Evolutionary conservation across 2,113 vertebrate genomes (phyloP).

Genomic region (Plestiodon gilberti): DNA sequence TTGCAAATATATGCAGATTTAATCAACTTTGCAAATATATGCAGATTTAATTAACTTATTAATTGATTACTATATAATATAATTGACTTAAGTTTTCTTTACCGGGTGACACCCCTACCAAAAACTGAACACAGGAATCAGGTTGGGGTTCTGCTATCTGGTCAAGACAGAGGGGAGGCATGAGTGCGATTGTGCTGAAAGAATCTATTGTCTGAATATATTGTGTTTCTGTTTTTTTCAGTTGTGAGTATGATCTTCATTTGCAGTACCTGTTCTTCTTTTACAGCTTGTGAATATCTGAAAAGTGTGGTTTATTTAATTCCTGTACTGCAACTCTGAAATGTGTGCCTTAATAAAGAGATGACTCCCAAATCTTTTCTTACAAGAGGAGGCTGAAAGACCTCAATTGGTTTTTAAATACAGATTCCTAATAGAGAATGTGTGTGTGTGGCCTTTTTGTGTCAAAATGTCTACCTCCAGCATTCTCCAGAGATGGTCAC

Average conservation of each 20-base stretch:
- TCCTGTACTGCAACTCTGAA: conserved; percentile 45
- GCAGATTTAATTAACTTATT: too few relatives aligned
- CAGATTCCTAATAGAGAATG: conserved; percentile 49
- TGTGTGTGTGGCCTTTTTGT: conserved; percentile 3
- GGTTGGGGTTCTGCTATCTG: conserved; percentile 3
- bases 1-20: too few relatives aligned
- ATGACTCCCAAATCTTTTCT: background rate
- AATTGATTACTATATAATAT: too few relatives aligned
- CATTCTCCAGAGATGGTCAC: background rate
- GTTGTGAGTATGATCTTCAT: background rate
- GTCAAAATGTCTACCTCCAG: background rate
- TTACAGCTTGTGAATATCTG: conserved; percentile 34
- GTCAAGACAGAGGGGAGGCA: background rate
- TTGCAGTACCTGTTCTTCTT: conserved; percentile 28
- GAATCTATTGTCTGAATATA: conserved; percentile 36
- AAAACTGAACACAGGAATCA: background rate
- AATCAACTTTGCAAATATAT: background rate
- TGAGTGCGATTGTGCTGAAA: background rate
- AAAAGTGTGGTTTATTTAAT: conserved; percentile 46
- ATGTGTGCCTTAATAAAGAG: conserved; percentile 65
- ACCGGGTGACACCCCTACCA: background rate
- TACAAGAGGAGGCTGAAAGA: conserved; percentile 23
- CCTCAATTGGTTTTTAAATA: conserved; percentile 53
- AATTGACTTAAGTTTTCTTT: background rate
- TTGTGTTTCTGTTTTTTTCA: background rate